These are phyloP conservation scores for Bombus polaris DNA, from an alignment of 1,140 invertebrate species.

Conservation along the genomic window DNA sequence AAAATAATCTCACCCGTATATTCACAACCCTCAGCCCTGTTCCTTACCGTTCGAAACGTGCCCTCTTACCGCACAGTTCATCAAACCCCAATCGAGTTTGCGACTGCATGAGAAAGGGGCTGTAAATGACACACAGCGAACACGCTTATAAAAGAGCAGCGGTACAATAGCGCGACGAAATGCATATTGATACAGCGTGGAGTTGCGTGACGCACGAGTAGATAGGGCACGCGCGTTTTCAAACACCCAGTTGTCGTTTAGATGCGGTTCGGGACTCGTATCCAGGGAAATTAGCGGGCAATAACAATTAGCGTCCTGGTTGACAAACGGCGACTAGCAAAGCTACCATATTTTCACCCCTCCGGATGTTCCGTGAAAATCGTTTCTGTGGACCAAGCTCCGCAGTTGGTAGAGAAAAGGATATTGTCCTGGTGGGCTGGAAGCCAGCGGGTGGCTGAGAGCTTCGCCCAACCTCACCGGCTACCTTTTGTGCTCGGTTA, in stretches of 20 bases:
- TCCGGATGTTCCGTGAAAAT: constrained; percentile 53
- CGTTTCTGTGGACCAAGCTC: constrained; percentile 15
- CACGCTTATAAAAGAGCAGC: neutral
- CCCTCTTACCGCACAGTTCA: neutral
- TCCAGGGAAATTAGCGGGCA: constrained; percentile 63
- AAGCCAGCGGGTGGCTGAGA: constrained; percentile 64
- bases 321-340: constrained; percentile 63
- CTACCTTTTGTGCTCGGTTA: constrained; percentile 64
- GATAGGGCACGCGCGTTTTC: constrained; percentile 27
- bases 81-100: constrained; percentile 6
- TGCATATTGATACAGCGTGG: constrained; percentile 15
- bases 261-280: neutral
- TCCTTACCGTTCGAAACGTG: neutral
- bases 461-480: neutral
- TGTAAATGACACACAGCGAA: neutral
- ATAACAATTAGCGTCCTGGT: constrained; percentile 67
- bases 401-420: constrained; percentile 36
- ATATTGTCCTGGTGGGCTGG: constrained; percentile 57
- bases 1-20: too few relatives aligned
- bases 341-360: constrained; percentile 37
- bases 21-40: too few relatives aligned
- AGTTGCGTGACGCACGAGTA: constrained; percentile 21
- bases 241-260: neutral
- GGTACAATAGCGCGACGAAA: constrained; percentile 9
- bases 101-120: neutral